A percentile compares a stretch with the other conserved stretches of the same genome.
Evolutionary conservation across 2,888 invertebrate species (phyloP).

Genomic region (Metacarcinus magister): DNA sequence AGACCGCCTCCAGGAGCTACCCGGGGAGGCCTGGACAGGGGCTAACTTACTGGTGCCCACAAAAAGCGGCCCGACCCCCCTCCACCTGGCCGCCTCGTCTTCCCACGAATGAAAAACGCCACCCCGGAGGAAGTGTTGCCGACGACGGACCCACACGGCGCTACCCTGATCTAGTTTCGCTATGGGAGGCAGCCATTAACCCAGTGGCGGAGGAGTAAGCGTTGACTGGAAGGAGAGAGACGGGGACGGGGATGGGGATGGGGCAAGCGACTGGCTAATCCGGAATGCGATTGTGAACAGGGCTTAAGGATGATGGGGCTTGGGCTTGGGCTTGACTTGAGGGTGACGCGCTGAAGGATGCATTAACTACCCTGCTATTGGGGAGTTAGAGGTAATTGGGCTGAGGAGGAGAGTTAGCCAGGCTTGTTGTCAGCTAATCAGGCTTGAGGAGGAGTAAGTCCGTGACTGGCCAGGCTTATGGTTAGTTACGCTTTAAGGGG

Average conservation of each 20-base stretch:
- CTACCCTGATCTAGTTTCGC: conserved; percentile 61
- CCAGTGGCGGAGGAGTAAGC: conserved; percentile 26
- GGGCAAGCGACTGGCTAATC: background rate
- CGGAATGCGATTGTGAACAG: conserved; percentile 14
- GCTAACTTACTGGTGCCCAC: conserved; percentile 71
- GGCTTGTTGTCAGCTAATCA: background rate
- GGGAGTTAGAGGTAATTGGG: conserved; percentile 20
- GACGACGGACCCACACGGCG: background rate
- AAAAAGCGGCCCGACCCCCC: conserved; percentile 72
- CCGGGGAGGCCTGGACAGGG: conserved; percentile 69
- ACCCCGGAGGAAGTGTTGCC: conserved; percentile 27
- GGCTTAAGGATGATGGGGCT: background rate
- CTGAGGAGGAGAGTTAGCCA: conserved; percentile 45
- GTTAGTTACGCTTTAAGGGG: conserved; percentile 44
- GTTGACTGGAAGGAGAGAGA: background rate
- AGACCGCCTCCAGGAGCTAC: conserved; percentile 44
- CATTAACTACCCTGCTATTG: background rate
- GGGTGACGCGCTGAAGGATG: background rate
- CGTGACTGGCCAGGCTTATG: background rate
- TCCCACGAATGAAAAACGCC: conserved; percentile 65
- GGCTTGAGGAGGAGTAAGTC: background rate
- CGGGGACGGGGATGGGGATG: background rate
- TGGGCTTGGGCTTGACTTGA: background rate
- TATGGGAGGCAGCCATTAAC: background rate
- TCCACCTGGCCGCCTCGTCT: conserved; percentile 52